Conservation (phyloP, 1,140 invertebrate genomes). For the Ruditapes philippinarum region DNA sequence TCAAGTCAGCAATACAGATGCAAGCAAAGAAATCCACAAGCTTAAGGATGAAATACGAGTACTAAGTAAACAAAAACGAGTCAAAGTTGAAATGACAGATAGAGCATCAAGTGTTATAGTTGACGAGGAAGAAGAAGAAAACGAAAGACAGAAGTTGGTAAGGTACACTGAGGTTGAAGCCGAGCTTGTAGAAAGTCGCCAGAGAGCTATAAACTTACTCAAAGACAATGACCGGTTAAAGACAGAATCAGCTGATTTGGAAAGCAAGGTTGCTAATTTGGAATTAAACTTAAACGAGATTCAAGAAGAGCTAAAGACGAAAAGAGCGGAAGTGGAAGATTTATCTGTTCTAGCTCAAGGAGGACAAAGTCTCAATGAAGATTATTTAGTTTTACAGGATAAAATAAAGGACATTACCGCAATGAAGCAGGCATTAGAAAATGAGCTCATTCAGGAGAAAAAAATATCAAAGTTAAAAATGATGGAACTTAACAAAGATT, state of each 20-base stretch:
- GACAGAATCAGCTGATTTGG: neutral
- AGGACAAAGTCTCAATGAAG: constrained; percentile 45
- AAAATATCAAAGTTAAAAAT: constrained; percentile 44
- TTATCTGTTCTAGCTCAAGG: constrained; percentile 23
- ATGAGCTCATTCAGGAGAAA: constrained; percentile 58
- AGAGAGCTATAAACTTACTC: constrained; percentile 17
- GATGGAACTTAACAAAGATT: constrained; percentile 49
- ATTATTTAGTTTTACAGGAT: constrained; percentile 36
- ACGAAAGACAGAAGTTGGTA: neutral
- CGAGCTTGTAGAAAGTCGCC: constrained; percentile 34
- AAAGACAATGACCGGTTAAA: constrained; percentile 54
- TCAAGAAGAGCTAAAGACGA: constrained; percentile 7
- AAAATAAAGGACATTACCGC: constrained; percentile 47
- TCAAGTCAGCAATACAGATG: constrained; percentile 54
- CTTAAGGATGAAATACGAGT: constrained; percentile 52
- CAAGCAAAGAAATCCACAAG: constrained; percentile 43
- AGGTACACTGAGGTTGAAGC: neutral
- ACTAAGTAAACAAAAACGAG: constrained; percentile 45
- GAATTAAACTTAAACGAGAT: constrained; percentile 3
- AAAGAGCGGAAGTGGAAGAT: constrained; percentile 46
- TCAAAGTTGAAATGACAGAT: constrained; percentile 37
- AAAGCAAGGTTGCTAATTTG: constrained; percentile 22
- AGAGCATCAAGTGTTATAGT: constrained; percentile 48
- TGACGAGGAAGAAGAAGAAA: constrained; percentile 40
- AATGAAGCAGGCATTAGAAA: constrained; percentile 32